Conservation (phyloP, 1,140 invertebrate genomes). For the Caenorhabditis brenneri region DNA sequence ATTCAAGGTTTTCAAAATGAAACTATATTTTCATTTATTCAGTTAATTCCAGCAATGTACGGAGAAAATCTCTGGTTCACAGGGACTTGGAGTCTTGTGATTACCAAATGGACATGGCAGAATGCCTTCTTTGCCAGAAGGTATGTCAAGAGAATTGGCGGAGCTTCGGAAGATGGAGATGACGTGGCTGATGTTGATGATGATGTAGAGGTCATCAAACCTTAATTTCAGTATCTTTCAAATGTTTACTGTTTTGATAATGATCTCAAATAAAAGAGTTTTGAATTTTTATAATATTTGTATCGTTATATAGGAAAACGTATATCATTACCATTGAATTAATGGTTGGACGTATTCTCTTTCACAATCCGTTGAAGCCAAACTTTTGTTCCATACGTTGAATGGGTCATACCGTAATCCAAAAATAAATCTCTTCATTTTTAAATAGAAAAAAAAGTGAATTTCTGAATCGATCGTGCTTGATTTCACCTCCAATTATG, state of each 20-base stretch:
- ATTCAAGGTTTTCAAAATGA: neutral
- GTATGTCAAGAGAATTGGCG: neutral
- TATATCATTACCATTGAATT: too few relatives aligned
- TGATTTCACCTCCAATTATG: too few relatives aligned
- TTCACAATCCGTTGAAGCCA: too few relatives aligned
- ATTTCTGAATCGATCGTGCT: too few relatives aligned
- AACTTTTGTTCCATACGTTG: too few relatives aligned
- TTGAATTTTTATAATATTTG: neutral
- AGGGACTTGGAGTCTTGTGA: constrained; percentile 13
- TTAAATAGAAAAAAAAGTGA: too few relatives aligned
- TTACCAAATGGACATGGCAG: constrained; percentile 28
- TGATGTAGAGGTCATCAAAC: neutral
- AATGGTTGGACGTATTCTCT: too few relatives aligned
- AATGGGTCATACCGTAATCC: too few relatives aligned
- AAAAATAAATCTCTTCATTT: too few relatives aligned
- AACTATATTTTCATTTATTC: neutral
- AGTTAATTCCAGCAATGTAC: constrained; percentile 16
- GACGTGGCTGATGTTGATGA: neutral
- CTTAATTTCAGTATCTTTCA: neutral
- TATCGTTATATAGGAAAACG: too few relatives aligned
- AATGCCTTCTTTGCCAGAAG: constrained; percentile 13
- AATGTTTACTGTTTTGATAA: neutral
- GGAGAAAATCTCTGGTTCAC: constrained; percentile 22
- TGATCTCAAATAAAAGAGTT: constrained; percentile 1
- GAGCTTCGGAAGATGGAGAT: neutral